Percentiles rank a stretch among this genome's conserved stretches.
Evolutionary conservation across 2,797 vertebrate genomes (phyloP).

Genomic region (Lithobates pipiens): DNA sequence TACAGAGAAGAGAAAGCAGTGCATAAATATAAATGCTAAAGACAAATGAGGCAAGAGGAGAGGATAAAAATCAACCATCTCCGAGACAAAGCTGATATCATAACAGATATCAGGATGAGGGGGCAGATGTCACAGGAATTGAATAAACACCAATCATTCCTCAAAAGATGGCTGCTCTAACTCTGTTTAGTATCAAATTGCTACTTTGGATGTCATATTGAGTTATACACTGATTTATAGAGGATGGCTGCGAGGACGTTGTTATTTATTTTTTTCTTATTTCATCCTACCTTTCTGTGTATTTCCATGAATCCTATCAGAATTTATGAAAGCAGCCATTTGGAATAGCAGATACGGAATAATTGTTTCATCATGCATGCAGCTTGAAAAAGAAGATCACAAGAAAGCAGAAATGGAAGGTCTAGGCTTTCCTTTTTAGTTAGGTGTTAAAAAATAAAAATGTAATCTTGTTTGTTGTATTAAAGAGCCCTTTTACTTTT

Average conservation of each 20-base stretch:
- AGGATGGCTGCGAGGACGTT: slow-evolving; percentile 16
- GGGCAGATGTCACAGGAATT: slow-evolving; percentile 61
- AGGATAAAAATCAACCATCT: slow-evolving; percentile 65
- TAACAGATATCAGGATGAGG: slow-evolving; percentile 67
- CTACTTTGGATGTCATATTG: slow-evolving; percentile 55
- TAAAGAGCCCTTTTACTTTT: background rate
- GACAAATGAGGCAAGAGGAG: slow-evolving; percentile 36
- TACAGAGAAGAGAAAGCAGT: slow-evolving; percentile 45
- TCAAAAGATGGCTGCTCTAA: slow-evolving; percentile 57
- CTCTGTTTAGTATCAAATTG: slow-evolving; percentile 52
- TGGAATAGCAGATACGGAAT: slow-evolving; percentile 9
- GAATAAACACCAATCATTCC: slow-evolving; percentile 65
- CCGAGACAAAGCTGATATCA: slow-evolving; percentile 64
- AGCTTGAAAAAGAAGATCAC: background rate
- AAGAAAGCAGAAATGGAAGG: background rate
- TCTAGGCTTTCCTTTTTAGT: slow-evolving; percentile 18
- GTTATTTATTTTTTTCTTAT: slow-evolving; percentile 16
- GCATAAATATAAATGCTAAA: slow-evolving; percentile 60
- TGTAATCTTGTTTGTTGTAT: slow-evolving; percentile 5
- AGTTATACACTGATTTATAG: slow-evolving; percentile 57
- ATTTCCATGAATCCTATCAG: slow-evolving; percentile 44
- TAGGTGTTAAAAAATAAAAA: slow-evolving; percentile 7
- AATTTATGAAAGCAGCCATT: slow-evolving; percentile 53
- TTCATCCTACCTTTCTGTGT: slow-evolving; percentile 12
- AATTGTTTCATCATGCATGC: slow-evolving; percentile 26